Percentiles rank a stretch among this genome's conserved stretches.
Conservation (phyloP, 2,888 invertebrate genomes). For the Phyto melanocephala region DNA sequence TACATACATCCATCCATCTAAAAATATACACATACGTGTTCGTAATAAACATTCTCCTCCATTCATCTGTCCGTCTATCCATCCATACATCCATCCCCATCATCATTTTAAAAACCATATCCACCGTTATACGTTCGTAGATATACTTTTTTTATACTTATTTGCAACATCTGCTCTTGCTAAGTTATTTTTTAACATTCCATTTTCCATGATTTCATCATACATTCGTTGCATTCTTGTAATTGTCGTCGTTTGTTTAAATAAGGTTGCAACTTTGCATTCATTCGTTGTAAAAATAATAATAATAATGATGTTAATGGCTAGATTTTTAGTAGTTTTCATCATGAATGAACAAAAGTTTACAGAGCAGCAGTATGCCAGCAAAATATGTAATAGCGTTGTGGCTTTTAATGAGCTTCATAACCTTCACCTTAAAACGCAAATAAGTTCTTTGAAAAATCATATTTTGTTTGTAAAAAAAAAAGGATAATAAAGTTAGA, state of each 20-base stretch:
- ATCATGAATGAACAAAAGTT: conserved; percentile 2
- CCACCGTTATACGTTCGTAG: too few relatives aligned
- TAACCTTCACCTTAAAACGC: conserved; percentile 59
- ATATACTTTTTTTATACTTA: not conserved
- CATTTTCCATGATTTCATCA: not conserved
- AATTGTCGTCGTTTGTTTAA: conserved; percentile 43
- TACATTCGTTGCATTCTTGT: conserved; percentile 27
- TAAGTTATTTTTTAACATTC: conserved; percentile 11
- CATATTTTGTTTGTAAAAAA: not conserved
- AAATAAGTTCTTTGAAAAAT: not conserved
- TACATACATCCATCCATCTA: too few relatives aligned
- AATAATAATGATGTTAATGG: conserved; percentile 33
- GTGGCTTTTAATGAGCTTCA: conserved; percentile 53
- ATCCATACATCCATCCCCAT: not conserved
- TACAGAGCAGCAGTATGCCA: not conserved
- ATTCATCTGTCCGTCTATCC: too few relatives aligned
- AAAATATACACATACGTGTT: too few relatives aligned
- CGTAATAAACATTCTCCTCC: too few relatives aligned
- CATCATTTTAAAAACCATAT: not conserved
- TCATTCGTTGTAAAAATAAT: conserved; percentile 22
- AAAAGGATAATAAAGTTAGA: not conserved
- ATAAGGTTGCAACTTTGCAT: conserved; percentile 24
- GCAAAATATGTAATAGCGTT: not conserved
- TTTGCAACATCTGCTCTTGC: conserved; percentile 38
- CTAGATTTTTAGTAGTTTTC: conserved; percentile 9